Conservation (phyloP, 2,113 vertebrate genomes). For the Solea solea region DNA sequence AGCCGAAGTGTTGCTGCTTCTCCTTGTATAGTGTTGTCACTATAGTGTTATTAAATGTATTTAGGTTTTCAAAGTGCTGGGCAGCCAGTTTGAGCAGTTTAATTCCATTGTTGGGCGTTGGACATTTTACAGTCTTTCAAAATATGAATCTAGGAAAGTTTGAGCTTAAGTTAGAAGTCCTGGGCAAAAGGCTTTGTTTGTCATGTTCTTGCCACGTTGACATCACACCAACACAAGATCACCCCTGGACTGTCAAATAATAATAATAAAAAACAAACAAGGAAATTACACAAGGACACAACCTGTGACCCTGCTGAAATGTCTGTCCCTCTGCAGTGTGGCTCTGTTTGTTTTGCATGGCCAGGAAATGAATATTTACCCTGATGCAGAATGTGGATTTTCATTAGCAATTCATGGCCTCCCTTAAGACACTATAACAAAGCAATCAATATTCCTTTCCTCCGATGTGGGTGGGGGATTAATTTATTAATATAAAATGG, state of each 20-base stretch:
- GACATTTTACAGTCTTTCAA: too few relatives aligned
- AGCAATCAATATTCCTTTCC: constrained; percentile 60
- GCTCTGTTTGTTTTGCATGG: constrained; percentile 51
- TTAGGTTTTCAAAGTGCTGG: too few relatives aligned
- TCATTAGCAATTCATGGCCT: constrained; percentile 66
- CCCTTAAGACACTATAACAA: constrained; percentile 61
- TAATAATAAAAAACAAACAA: background rate
- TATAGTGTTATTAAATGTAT: too few relatives aligned
- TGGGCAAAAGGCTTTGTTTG: too few relatives aligned
- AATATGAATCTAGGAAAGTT: too few relatives aligned
- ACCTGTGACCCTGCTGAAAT: constrained; percentile 12
- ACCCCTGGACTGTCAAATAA: constrained; percentile 15
- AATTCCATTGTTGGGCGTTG: too few relatives aligned
- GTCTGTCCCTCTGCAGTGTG: constrained; percentile 38
- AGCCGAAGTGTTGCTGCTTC: background rate
- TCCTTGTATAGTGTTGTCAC: background rate
- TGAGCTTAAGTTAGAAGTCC: too few relatives aligned
- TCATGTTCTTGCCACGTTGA: background rate
- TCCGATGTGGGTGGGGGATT: constrained; percentile 55
- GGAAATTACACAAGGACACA: constrained; percentile 38
- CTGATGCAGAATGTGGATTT: constrained; percentile 48
- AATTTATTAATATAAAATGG: constrained; percentile 67
- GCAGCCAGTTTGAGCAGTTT: too few relatives aligned
- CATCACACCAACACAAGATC: background rate
- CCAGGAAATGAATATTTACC: constrained; percentile 55